Base-by-base conservation (phyloP, 2,113 vertebrate species). In the Myodes glareolus region DNA sequence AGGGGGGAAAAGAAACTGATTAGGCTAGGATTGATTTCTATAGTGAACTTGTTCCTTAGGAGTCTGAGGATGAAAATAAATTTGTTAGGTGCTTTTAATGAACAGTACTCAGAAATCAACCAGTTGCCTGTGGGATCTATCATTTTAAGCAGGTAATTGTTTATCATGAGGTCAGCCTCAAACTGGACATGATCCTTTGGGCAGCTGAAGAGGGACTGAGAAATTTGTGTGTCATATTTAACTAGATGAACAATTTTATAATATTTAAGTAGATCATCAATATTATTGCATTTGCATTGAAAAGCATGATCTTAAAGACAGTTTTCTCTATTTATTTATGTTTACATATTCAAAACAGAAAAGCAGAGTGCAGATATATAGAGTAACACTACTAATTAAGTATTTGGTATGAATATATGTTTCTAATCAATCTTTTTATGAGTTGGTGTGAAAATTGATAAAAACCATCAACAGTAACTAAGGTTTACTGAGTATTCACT, bases 11-110 rank as follows among this genome's bases (percentile, higher is more conserved):
- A 68, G 55, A 80, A 84, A 72, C 14, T 72, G 19, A 91, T 88
- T 92, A 80, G 3, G 77, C 31, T 68, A 50, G 8, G 96, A 78
- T 94, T 94, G 45, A 77, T 50, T 88, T 96, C 92, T 76, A n/a
- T 80, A 85, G 73, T 93, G 73, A 90, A 65, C 75, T 94, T 77
- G 39, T 78, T 82, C 93, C 91, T 96, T 61, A 70, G 27, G 6
- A 78, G 70, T 70, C 95, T 33, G 31, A 88, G 36, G 42, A 84
- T 67, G 61, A 88, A 91, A 89, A n/a, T 80, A 70, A 70, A 47
- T 78, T 68, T 92, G 67, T 65, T 72, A 82, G 73, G 45, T 80
- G 19, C 4, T 23, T 88, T 94, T 58, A 91, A 89, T 82, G 45
- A 9, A 80, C 1, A 89, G 9, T 50, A 7, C 13, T 82, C 72